Conservation (phyloP, 2,113 vertebrate species). For the Ailurus styani region DNA sequence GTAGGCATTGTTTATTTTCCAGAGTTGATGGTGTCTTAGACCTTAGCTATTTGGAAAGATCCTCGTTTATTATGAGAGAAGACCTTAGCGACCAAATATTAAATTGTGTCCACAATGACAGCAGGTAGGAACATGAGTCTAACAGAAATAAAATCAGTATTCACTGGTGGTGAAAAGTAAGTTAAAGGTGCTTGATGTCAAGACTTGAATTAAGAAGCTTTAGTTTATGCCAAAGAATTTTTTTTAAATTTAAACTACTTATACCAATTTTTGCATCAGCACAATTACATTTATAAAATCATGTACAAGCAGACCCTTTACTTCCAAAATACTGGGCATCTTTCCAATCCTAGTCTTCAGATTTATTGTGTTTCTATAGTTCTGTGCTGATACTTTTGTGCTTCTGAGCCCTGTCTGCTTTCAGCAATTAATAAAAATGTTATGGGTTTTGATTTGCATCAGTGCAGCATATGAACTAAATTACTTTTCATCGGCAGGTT, state of each 20-base stretch:
- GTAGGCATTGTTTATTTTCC: conserved; percentile 7
- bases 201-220: conserved; percentile 61
- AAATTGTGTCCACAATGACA: conserved; percentile 62
- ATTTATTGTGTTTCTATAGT: conserved; percentile 66
- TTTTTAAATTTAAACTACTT: conserved; percentile 47
- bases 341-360: conserved; percentile 68
- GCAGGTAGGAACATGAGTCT: not conserved
- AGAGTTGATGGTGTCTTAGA: not conserved
- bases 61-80: conserved; percentile 48
- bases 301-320: conserved; percentile 39
- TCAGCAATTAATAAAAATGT: conserved; percentile 81
- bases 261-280: conserved; percentile 43
- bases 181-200: conserved; percentile 53
- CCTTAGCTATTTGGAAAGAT: not conserved
- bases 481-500: conserved; percentile 80
- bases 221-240: conserved; percentile 35
- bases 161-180: conserved; percentile 43
- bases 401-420: conserved; percentile 70
- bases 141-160: conserved; percentile 38
- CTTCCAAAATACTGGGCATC: conserved; percentile 46
- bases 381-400: conserved; percentile 43
- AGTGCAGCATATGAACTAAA: conserved; percentile 79
- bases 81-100: not conserved
- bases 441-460: conserved; percentile 79
- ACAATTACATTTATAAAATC: conserved; percentile 70